Percentiles rank a stretch among this genome's conserved stretches.
These are phyloP conservation scores for Clarias batrachus DNA, from an alignment of 2,113 vertebrate genomes.

Conservation along the genomic window DNA sequence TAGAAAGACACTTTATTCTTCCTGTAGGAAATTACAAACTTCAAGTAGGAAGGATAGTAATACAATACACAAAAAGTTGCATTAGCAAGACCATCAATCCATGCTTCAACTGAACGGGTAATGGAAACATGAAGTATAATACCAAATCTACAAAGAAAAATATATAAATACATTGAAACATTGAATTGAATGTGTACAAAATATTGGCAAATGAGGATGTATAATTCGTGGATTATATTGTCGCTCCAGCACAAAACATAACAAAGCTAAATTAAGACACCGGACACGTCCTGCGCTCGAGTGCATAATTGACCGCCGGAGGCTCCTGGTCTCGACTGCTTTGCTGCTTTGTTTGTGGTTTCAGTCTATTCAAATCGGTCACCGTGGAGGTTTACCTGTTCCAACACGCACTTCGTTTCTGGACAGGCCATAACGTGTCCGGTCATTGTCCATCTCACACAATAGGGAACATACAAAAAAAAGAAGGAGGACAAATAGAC, in stretches of 20 bases:
- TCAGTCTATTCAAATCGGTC: neutral
- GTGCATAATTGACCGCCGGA: neutral
- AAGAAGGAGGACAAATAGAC: neutral
- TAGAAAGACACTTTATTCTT: too few relatives aligned
- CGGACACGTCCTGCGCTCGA: neutral
- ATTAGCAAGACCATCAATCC: too few relatives aligned
- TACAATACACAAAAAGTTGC: too few relatives aligned
- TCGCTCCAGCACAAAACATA: neutral
- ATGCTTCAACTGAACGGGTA: too few relatives aligned
- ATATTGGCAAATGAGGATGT: too few relatives aligned
- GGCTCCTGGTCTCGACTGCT: neutral
- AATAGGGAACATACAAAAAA: neutral
- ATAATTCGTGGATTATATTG: too few relatives aligned
- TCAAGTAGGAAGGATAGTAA: too few relatives aligned
- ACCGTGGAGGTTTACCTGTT: slow-evolving; percentile 18
- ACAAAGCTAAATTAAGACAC: neutral
- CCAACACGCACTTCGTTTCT: neutral
- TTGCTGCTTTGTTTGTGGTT: neutral
- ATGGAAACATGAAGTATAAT: too few relatives aligned
- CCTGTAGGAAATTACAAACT: too few relatives aligned
- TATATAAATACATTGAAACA: too few relatives aligned
- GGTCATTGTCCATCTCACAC: neutral
- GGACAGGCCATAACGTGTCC: neutral
- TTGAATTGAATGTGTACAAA: too few relatives aligned
- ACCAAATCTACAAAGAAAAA: too few relatives aligned